phyloP scores from a whole-genome alignment of 2,113 vertebrate species.

The Rhea americana region DNA sequence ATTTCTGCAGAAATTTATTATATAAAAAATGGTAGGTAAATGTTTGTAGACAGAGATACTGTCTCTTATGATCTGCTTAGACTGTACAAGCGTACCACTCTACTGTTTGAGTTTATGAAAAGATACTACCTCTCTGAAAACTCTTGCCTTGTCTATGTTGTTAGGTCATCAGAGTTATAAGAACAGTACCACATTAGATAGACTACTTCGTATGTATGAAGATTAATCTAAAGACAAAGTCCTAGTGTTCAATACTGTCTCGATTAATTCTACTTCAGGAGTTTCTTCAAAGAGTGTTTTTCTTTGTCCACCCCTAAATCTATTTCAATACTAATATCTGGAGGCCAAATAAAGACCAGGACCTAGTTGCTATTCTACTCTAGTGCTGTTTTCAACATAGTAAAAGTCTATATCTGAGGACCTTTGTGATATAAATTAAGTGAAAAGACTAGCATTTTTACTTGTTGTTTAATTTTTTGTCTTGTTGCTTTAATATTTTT shows the following conservation, averaged over 20 bases:
- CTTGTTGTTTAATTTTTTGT: neutral
- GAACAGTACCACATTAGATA: neutral
- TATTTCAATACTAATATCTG: neutral
- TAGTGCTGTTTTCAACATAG: neutral
- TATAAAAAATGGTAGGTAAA: neutral
- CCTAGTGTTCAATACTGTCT: neutral
- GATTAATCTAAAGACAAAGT: neutral
- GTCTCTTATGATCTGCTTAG: neutral
- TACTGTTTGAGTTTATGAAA: neutral
- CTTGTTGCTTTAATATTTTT: neutral
- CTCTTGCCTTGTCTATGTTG: neutral
- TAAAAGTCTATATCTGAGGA: neutral
- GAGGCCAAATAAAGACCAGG: neutral
- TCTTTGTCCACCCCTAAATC: neutral
- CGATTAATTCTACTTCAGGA: neutral
- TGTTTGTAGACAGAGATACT: neutral
- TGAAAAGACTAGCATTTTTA: neutral
- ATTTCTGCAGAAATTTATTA: neutral
- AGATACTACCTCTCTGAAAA: rapidly evolving
- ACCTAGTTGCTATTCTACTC: neutral
- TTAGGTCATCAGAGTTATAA: neutral
- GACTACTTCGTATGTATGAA: neutral
- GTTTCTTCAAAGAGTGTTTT: neutral
- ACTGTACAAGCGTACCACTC: neutral
- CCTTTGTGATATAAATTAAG: neutral